Evolutionary conservation across 1,140 invertebrate species (phyloP).

Genomic region (Apis dorsata): DNA sequence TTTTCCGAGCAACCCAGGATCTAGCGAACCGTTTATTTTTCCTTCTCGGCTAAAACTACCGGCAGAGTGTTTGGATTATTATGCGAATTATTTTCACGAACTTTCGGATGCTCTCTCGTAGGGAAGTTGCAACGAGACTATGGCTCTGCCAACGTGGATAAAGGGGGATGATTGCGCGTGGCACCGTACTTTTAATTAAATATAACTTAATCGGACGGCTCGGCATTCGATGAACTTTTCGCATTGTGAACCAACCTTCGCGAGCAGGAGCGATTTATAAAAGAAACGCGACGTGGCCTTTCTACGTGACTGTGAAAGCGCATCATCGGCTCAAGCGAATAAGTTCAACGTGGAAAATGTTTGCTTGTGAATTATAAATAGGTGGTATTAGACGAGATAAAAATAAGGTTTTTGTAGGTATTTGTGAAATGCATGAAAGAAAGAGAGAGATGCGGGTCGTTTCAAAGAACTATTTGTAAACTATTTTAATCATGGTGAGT

Average conservation of each 20-base stretch:
- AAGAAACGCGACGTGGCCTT: neutral
- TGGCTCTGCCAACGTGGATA: too few relatives aligned
- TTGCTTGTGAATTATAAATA: neutral
- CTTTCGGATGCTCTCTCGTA: neutral
- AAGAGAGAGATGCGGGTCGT: too few relatives aligned
- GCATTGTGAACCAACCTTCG: neutral
- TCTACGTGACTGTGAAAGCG: constrained; percentile 25
- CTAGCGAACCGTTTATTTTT: neutral
- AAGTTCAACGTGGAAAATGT: neutral
- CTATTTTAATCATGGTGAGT: neutral
- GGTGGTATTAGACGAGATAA: neutral
- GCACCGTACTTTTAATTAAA: constrained; percentile 23
- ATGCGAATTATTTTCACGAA: constrained; percentile 8
- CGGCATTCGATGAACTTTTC: constrained; percentile 9
- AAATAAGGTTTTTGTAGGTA: neutral
- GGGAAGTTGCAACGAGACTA: neutral
- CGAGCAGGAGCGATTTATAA: neutral
- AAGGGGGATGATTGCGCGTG: neutral
- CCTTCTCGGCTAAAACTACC: neutral
- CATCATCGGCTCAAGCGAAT: neutral
- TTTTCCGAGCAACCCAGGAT: neutral
- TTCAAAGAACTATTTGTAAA: too few relatives aligned
- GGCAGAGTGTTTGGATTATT: constrained; percentile 13
- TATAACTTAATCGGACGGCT: constrained; percentile 20
- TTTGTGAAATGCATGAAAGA: too few relatives aligned